phyloP scores from a whole-genome alignment of 2,888 invertebrate genomes.

The Pseudococcus viburni region DNA sequence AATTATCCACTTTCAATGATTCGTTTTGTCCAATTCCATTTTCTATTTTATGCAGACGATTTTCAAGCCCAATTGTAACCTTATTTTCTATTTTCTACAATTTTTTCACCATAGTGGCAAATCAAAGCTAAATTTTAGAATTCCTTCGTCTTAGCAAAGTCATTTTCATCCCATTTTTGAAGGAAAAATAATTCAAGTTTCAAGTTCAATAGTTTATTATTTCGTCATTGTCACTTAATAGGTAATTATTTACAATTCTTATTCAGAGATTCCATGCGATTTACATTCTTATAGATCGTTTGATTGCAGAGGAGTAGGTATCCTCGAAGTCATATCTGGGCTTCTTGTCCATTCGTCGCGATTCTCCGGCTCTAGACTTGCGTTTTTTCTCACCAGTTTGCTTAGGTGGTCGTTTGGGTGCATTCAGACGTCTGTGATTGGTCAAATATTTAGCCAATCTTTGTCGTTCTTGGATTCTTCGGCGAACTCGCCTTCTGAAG shows the following conservation, averaged over 20 bases:
- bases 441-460: background rate
- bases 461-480: background rate
- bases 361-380: background rate
- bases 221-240: background rate
- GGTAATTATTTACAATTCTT: background rate
- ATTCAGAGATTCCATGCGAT: background rate
- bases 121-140: no score
- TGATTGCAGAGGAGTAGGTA: background rate
- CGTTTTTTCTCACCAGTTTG: background rate
- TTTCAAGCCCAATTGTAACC: no score
- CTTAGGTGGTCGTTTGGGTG: background rate
- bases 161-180: no score
- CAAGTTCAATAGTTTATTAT: background rate
- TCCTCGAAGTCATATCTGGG: background rate
- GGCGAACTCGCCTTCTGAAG: background rate
- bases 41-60: no score
- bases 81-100: no score
- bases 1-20: no score
- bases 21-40: no score
- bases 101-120: no score
- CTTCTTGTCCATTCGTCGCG: background rate
- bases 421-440: background rate
- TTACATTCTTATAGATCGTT: background rate
- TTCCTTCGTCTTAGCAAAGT: no score
- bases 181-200: background rate